Evolutionary conservation across 2,113 vertebrate genomes (phyloP).

Genomic region (Empidonax traillii): DNA sequence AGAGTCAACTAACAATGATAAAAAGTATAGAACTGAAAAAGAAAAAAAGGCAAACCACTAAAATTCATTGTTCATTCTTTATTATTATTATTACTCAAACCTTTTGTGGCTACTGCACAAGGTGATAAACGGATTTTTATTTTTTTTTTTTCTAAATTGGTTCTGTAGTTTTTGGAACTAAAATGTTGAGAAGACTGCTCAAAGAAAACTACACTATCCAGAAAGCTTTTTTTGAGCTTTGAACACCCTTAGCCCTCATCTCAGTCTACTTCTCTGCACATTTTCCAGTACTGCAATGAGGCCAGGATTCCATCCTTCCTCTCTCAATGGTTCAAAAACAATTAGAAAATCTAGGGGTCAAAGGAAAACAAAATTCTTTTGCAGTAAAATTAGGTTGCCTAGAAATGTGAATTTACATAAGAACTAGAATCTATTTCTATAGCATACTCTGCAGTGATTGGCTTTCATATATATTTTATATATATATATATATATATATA

Average conservation of each 20-base stretch:
- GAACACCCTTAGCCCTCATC: not conserved
- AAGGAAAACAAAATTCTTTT: not conserved
- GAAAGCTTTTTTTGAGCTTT: not conserved
- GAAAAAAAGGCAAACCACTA: not conserved
- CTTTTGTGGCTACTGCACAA: not conserved
- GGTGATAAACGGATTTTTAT: not conserved
- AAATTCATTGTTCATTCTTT: not conserved
- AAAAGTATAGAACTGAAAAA: not conserved
- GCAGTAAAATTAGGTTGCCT: not conserved
- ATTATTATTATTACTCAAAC: not conserved
- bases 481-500: no score
- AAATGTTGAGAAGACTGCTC: not conserved
- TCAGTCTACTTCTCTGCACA: not conserved
- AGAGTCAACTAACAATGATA: not conserved
- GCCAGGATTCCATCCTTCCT: not conserved
- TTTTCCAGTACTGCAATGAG: not conserved
- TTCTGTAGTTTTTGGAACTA: not conserved
- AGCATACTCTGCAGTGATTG: not conserved
- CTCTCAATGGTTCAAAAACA: not conserved
- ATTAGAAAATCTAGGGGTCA: not conserved
- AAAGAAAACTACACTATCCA: not conserved
- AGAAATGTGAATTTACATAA: not conserved
- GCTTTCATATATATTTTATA: not conserved
- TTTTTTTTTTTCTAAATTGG: not conserved
- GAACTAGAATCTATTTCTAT: not conserved